Percentiles rank a stretch among this genome's conserved stretches.
These are phyloP conservation scores for Telenomus remus DNA, from an alignment of 1,140 invertebrate genomes.

Conservation along the genomic window DNA sequence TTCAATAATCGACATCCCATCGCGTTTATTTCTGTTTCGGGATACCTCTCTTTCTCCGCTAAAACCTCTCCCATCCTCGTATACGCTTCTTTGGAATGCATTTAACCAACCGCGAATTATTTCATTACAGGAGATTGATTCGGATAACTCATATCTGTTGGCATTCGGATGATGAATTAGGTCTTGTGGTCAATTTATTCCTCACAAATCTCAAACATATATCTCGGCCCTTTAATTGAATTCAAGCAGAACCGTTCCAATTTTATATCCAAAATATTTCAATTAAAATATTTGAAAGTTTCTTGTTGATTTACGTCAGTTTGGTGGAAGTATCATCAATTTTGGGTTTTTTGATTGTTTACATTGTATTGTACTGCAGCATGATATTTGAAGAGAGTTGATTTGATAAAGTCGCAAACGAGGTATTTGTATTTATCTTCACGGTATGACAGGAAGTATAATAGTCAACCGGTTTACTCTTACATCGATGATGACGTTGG, in stretches of 20 bases:
- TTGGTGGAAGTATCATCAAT: too few relatives aligned
- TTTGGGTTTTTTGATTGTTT: too few relatives aligned
- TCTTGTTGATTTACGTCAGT: too few relatives aligned
- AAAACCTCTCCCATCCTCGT: neutral
- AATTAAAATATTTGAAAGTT: too few relatives aligned
- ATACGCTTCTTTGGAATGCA: conserved; percentile 17
- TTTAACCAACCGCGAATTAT: conserved; percentile 26
- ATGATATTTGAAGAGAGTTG: neutral
- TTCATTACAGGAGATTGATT: conserved; percentile 14
- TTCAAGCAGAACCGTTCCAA: too few relatives aligned
- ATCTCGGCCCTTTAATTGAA: too few relatives aligned
- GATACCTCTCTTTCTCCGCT: neutral
- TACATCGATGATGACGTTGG: conserved; percentile 30
- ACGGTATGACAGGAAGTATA: conserved; percentile 14
- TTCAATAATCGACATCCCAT: conserved; percentile 30
- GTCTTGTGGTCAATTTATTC: too few relatives aligned
- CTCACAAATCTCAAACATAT: too few relatives aligned
- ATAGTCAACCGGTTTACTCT: conserved; percentile 38
- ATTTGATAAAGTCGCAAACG: conserved; percentile 13
- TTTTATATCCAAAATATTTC: too few relatives aligned
- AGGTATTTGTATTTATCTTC: conserved; percentile 23
- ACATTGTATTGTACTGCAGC: too few relatives aligned
- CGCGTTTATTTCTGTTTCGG: conserved; percentile 19
- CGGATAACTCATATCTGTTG: conserved; percentile 1
- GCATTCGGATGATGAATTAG: neutral